Conservation (phyloP, 2,113 vertebrate species). For the Eubucco bourcierii region DNA sequence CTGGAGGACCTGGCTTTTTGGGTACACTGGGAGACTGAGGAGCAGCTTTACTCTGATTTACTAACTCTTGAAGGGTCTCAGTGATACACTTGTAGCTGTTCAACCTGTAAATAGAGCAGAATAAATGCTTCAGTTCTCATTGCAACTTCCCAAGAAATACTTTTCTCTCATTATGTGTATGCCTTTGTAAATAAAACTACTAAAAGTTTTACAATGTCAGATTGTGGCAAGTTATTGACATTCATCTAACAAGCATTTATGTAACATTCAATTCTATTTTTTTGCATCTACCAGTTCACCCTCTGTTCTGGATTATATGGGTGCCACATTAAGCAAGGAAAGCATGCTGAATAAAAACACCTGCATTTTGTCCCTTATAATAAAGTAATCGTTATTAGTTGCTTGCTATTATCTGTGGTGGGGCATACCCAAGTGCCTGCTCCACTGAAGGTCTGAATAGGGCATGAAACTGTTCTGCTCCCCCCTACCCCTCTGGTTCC, state of each 20-base stretch:
- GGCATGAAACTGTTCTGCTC: too few relatives aligned
- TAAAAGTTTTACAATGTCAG: not conserved
- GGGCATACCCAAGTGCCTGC: too few relatives aligned
- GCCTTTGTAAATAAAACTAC: not conserved
- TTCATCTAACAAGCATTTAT: not conserved
- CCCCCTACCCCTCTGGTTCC: too few relatives aligned
- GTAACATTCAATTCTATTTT: not conserved
- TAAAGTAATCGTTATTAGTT: not conserved
- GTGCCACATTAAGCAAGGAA: not conserved
- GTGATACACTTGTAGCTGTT: constrained; percentile 96
- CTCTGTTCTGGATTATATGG: not conserved
- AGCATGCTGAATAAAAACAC: not conserved
- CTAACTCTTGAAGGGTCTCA: constrained; percentile 95
- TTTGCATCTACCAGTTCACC: not conserved
- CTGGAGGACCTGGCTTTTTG: constrained; percentile 94
- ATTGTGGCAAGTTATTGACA: too few relatives aligned
- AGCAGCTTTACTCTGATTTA: constrained; percentile 96
- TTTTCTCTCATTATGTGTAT: not conserved
- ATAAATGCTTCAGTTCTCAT: not conserved
- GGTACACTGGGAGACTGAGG: constrained; percentile 98
- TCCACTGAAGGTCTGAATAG: too few relatives aligned
- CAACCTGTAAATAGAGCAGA: constrained; percentile 75
- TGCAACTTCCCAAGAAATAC: not conserved
- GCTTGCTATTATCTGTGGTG: not conserved
- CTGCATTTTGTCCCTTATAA: not conserved